These are phyloP conservation scores for Lycodopsis pacificus DNA, from an alignment of 2,797 vertebrate genomes.

Conservation along the genomic window DNA sequence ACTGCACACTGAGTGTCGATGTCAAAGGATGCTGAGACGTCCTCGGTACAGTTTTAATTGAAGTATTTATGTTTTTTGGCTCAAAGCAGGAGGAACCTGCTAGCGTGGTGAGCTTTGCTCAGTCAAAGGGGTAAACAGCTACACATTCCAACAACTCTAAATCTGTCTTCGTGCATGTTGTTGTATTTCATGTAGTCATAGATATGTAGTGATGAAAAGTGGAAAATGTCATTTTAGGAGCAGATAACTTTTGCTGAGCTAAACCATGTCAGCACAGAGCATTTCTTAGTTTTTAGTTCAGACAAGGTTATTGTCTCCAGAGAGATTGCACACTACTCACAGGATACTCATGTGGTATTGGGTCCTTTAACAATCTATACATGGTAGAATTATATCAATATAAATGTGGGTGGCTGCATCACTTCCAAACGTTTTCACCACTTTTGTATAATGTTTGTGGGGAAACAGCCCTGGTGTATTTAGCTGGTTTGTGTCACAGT, in stretches of 20 bases:
- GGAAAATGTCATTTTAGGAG: neutral
- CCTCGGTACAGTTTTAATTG: neutral
- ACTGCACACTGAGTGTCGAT: neutral
- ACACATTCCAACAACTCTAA: constrained; percentile 14
- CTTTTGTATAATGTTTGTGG: too few relatives aligned
- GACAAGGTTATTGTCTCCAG: neutral
- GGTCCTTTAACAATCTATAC: neutral
- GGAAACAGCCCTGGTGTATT: too few relatives aligned
- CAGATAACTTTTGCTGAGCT: neutral
- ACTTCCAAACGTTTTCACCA: too few relatives aligned
- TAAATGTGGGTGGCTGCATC: too few relatives aligned
- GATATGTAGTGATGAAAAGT: neutral
- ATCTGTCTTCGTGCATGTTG: neutral
- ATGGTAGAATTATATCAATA: neutral
- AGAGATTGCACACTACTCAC: neutral
- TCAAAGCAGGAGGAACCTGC: neutral
- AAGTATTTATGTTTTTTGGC: neutral
- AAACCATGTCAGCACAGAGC: neutral
- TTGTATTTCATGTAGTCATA: neutral
- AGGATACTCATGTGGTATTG: neutral
- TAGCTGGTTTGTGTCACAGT: too few relatives aligned
- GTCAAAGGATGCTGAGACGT: neutral
- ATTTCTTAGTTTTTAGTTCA: neutral
- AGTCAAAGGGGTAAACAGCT: neutral
- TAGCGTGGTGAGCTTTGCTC: constrained; percentile 5